Evolutionary conservation across 2,113 vertebrate genomes (phyloP), one percentile per base, ranked within the genome.

Genomic region (Aldabrachelys gigantea): DNA sequence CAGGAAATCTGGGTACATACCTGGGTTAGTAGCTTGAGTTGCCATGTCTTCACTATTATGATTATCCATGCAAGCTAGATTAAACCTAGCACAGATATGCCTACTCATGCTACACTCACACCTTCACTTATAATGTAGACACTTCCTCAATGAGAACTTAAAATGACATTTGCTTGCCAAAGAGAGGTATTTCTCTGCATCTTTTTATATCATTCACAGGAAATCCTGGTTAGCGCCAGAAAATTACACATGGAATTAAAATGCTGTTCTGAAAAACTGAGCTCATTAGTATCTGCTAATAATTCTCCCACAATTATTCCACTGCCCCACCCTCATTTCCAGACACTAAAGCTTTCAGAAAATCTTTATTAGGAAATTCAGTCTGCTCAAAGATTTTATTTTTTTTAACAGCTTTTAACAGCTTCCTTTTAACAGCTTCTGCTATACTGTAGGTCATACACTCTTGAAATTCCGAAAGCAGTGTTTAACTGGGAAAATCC

Each of bases 251-350:
- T 0, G 50, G 94, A 89, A 96, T 97, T 97, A 97, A 65, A 65
- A 80, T 4, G 89, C 87, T 81, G 95, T 93, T 94, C 29, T 10
- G 2, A 49, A 91, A 84, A 41, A 38, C 88, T 62, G 89, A 97
- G 97, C 96, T 96, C 95, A 92, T 96, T 96, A 97, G 89, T 54
- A 88, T 96, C 96, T 86, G 95, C 80, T 85, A 93, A 92, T 92
- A 57, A 94, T 97, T 97, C 96, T 93, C 97, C 56, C 52, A 90
- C 84, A 90, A 89, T 97, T 96, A 96, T 24, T 94, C 90, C 87
- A 12, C 87, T 87, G 79, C 80, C 75, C 41, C 90, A 85, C 54
- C 87, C 90, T 44, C 1, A 49, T 87, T 94, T 78, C 50, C 44
- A 41, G 79, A 88, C 25, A 56, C 2, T 16, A 76, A 22, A 54